Base-by-base conservation (phyloP, 2,113 vertebrate genomes). In the Tupaia tana region DNA sequence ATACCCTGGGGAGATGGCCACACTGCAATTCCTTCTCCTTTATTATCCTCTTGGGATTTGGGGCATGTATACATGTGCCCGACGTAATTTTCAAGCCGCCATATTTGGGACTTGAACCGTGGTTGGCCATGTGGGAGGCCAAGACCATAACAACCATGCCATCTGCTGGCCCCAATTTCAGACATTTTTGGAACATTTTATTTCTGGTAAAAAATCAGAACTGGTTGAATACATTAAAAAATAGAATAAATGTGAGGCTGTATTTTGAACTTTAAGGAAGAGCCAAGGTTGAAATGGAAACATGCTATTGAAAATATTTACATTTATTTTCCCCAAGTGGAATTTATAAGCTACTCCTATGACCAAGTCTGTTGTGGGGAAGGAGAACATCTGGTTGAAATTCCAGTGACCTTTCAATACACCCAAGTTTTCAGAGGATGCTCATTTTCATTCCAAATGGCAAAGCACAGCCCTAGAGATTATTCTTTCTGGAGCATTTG, bases 381-480 rank as follows among this genome's bases (percentile, higher is more conserved):
- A 95, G 86, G 15, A 71, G 70, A 97, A 95, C 87, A 96, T 95
- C 94, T 97, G 93, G 89, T 89, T 84, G 92, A 91, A 93, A 96
- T 96, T 95, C 94, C 89, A 96, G 79, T 97, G 97, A 97, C 96
- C 97, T 98, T 97, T 97, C 93, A 83, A 89, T 92, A 90, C n/a
- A 95, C 94, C 86, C 83, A 81, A 43, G 63, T 81, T 94, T 96
- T 93, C 96, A 64, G 85, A 78, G 13, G 75, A 95, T 88, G 94
- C 86, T 96, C 67, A 94, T 97, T 98, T 97, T 95, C 91, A 91
- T 97, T 96, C 89, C 96, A 96, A 97, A 97, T 96, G 97, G 89
- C 91, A 92, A 83, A 52, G 64, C 67, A 63, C 34, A 96, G 91
- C 96, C 84, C 92, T 83, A 79, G 94, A 96, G 96, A 95, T 12